Conservation (phyloP, 2,797 vertebrate species). For the Gambelia wislizenii region DNA sequence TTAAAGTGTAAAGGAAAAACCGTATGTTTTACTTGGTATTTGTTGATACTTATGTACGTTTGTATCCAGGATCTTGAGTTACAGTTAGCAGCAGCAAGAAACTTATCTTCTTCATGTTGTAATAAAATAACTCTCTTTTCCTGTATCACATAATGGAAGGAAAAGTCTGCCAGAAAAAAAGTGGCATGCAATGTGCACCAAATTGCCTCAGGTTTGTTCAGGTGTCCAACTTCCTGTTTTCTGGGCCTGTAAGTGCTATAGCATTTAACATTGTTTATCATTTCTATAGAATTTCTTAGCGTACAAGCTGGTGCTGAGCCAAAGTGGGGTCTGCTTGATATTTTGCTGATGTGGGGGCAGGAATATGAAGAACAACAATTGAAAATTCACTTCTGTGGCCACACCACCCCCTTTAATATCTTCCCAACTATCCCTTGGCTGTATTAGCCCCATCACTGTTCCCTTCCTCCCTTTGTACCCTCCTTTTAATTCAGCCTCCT, state of each 20-base stretch:
- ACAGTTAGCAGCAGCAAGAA: constrained; percentile 69
- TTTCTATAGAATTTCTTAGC: constrained; percentile 28
- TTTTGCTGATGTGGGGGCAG: background rate
- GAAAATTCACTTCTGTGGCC: background rate
- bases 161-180: constrained; percentile 77
- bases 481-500: background rate
- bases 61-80: constrained; percentile 85
- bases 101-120: constrained; percentile 61
- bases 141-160: constrained; percentile 81
- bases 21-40: constrained; percentile 77
- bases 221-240: constrained; percentile 76
- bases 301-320: background rate
- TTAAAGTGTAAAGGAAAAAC: constrained; percentile 75
- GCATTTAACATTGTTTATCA: constrained; percentile 1
- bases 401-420: background rate
- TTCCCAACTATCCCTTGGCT: background rate
- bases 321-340: background rate
- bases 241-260: constrained; percentile 29
- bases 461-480: no score
- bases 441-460: background rate
- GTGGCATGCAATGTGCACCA: constrained; percentile 71
- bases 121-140: constrained; percentile 75
- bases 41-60: constrained; percentile 81
- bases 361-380: background rate
- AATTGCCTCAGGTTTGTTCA: constrained; percentile 74